These are phyloP conservation scores for Lycocerus yunnanus DNA, from an alignment of 2,888 invertebrate species.

Conservation along the genomic window DNA sequence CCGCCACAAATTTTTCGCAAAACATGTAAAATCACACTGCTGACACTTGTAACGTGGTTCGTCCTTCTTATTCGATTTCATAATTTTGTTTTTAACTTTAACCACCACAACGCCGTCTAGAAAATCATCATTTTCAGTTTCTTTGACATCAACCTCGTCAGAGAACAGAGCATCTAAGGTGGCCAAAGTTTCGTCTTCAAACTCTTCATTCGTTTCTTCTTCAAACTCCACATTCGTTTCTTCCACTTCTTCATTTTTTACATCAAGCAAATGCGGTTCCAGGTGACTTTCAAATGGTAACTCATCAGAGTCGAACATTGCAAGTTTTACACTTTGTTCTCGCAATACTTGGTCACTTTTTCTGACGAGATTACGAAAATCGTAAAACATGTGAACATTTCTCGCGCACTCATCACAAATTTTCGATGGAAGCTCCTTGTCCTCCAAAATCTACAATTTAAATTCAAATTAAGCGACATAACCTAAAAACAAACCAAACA, in stretches of 20 bases:
- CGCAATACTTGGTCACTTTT: not conserved
- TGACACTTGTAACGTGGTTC: not conserved
- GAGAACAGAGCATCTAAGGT: not conserved
- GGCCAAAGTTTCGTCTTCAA: not conserved
- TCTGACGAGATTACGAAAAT: not conserved
- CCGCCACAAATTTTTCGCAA: not conserved
- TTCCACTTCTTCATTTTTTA: not conserved
- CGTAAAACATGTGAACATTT: not conserved
- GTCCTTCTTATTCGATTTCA: not conserved
- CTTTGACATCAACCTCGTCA: not conserved
- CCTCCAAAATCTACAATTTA: not conserved
- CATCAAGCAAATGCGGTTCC: not conserved
- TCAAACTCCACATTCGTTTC: not conserved
- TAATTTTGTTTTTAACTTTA: not conserved
- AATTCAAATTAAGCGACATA: not conserved
- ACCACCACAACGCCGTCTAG: not conserved
- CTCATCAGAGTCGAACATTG: not conserved
- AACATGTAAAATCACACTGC: not conserved
- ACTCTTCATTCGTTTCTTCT: not conserved
- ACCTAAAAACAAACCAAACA: not conserved
- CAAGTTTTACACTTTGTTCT: not conserved
- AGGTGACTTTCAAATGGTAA: not conserved
- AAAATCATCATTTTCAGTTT: not conserved
- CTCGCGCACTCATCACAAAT: not conserved
- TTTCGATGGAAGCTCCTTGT: not conserved